Percentiles rank a stretch among this genome's conserved stretches.
Conservation (phyloP, 2,797 vertebrate species). For the Pseudocheirus occidentalis region DNA sequence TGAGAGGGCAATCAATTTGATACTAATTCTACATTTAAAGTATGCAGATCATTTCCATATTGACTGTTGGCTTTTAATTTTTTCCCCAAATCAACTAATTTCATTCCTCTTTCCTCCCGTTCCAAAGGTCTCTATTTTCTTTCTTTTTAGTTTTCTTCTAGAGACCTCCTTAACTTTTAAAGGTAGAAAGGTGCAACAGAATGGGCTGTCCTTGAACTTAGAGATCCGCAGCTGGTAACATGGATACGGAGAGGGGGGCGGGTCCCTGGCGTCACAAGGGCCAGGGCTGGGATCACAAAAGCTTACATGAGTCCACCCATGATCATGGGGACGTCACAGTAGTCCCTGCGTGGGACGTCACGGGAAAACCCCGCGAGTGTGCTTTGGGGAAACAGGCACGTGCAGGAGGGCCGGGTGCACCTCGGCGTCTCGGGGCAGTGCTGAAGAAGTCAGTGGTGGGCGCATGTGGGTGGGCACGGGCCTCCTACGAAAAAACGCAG, state of each 20-base stretch:
- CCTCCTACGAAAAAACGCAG: neutral
- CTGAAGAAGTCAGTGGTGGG: neutral
- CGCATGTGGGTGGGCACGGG: neutral
- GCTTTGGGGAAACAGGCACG: neutral
- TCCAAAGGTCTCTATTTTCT: neutral
- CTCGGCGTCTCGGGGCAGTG: neutral
- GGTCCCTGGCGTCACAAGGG: neutral
- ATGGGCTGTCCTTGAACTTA: neutral
- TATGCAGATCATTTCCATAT: neutral
- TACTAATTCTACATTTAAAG: neutral
- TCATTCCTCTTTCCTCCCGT: neutral
- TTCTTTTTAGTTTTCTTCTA: neutral
- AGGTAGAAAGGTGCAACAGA: neutral
- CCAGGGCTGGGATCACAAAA: neutral
- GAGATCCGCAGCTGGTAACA: neutral
- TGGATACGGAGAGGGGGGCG: neutral
- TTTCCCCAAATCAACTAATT: neutral
- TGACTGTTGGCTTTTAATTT: neutral
- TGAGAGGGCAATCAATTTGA: neutral
- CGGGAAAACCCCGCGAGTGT: neutral
- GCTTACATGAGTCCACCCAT: neutral
- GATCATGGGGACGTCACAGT: neutral
- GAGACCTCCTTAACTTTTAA: neutral
- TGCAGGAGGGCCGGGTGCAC: neutral
- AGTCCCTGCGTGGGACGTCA: neutral